Evolutionary conservation across 2,888 invertebrate genomes (phyloP).

Genomic region (Eupithecia abbreviata): DNA sequence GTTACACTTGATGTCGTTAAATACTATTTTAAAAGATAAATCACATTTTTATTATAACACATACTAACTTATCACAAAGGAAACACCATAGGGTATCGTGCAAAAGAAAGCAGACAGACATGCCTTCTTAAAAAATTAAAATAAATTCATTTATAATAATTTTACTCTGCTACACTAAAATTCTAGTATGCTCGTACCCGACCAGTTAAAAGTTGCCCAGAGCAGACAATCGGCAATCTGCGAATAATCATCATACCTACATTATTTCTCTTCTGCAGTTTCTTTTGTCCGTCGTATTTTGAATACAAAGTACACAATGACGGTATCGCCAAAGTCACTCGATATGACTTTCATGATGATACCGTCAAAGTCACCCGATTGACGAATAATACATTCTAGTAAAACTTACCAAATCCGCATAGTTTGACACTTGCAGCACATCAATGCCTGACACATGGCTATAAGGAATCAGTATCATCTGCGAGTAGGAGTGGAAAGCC

Average conservation of each 20-base stretch:
- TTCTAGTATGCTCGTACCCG: background rate
- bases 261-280: background rate
- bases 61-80: no score
- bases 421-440: slow-evolving; percentile 61
- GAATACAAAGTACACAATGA: background rate
- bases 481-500: slow-evolving; percentile 83
- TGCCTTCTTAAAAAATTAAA: no score
- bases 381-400: background rate
- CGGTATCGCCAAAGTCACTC: background rate
- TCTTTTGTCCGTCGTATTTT: background rate
- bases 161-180: background rate
- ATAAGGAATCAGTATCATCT: slow-evolving; percentile 76
- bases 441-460: slow-evolving; percentile 61
- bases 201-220: background rate
- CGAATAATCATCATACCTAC: no score
- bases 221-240: background rate
- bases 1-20: no score
- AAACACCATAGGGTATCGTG: no score
- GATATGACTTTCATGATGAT: background rate
- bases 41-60: no score
- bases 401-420: slow-evolving; percentile 65
- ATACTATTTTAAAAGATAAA: no score
- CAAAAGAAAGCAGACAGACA: no score
- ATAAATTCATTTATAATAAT: no score
- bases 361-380: background rate